These are phyloP conservation scores for Drosophila villosipedis DNA, from an alignment of 2,888 invertebrate species.

Conservation along the genomic window DNA sequence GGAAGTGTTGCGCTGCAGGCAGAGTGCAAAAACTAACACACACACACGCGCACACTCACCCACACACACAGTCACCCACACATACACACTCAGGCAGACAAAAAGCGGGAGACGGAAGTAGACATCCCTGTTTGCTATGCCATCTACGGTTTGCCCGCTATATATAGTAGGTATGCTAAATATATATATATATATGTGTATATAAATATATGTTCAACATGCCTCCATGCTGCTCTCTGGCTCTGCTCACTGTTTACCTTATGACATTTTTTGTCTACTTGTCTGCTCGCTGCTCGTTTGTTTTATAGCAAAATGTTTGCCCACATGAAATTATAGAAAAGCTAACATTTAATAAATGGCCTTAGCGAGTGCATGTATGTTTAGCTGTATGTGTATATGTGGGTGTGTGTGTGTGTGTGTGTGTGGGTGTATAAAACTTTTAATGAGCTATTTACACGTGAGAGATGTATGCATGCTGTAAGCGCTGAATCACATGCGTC, in stretches of 20 bases:
- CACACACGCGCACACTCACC: conserved; percentile 21
- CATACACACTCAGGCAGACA: conserved; percentile 24
- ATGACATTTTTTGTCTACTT: conserved; percentile 53
- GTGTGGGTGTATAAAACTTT: conserved; percentile 33
- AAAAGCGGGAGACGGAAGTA: conserved; percentile 48
- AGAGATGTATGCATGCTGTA: conserved; percentile 18
- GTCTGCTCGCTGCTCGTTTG: conserved; percentile 59
- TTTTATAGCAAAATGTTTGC: conserved; percentile 73
- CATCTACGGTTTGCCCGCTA: conserved; percentile 15
- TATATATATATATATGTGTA: not conserved
- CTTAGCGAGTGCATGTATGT: conserved; percentile 14
- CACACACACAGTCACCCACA: conserved; percentile 27
- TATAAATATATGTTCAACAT: not conserved
- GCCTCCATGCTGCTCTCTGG: not conserved
- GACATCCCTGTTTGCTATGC: conserved; percentile 40
- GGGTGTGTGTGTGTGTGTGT: conserved; percentile 7
- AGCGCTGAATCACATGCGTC: conserved; percentile 26
- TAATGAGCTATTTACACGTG: conserved; percentile 70
- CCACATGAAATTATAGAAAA: conserved; percentile 72
- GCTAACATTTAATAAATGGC: conserved; percentile 78
- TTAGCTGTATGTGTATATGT: conserved; percentile 10
- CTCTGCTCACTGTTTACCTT: conserved; percentile 10
- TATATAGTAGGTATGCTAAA: not conserved
- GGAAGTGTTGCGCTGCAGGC: conserved; percentile 76
- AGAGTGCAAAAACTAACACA: conserved; percentile 52